Base-by-base conservation (phyloP, 64 coral and sea anemone species). In the Montipora foliosa region DNA sequence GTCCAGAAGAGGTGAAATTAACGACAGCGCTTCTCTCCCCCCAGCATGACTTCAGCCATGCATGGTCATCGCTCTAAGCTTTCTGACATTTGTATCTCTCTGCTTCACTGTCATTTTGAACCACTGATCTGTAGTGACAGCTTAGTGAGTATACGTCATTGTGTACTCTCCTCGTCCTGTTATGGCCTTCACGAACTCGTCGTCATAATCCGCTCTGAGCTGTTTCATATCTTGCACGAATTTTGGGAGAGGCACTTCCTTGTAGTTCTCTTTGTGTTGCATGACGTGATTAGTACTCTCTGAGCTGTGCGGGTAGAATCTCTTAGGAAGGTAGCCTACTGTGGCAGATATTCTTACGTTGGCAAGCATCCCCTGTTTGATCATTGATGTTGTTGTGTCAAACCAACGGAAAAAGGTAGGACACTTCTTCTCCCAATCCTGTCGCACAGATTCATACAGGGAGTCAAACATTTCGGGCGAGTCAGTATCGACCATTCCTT, bases 51-150 rank as follows among this genome's bases (percentile, higher is more conserved):
- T 61, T 92, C 90, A 24, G 76, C 90, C 24, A 24, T 24, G 24
- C 80, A 92, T 84, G 70, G 72, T 84, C 77, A 85, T 92, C 17
- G 8, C 45, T 76, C 80, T 84, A 52, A 92, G 66, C 29, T 73
- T 83, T 46, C 48, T 75, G 11, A 92, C 73, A 75, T 92, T 76
- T 6, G 79, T 78, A 57, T 93, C 77, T 59, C 84, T 93, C 67
- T 93, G 83, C 85, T 93, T 93, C 37, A 79, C 83, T 71, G 84
- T 88, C 77, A 93, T 92, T 16, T 81, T 49, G 47, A 92, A 92
- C 91, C 81, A 92, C 75, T 92, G 67, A 87, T 93, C 91, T 86
- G 72, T 79, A 64, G 70, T 87, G 47, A 24, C 24, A 24, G 24
- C 24, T 24, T 24, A 24, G 24, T 24, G 24, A 24, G 24, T 24